Base-by-base conservation (phyloP, 2,888 invertebrate species). In the Ormia ochracea region DNA sequence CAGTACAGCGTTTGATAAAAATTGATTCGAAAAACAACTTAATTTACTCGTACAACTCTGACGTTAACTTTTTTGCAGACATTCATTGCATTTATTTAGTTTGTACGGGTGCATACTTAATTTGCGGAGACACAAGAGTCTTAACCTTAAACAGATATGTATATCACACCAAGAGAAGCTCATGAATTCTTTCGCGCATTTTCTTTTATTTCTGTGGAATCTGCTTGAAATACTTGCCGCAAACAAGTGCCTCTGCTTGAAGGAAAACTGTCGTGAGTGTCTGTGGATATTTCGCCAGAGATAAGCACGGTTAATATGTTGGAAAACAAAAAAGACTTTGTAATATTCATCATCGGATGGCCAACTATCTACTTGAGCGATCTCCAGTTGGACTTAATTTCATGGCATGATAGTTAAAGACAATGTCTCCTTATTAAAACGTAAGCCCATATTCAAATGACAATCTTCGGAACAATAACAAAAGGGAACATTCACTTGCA, bases 341-440 rank as follows among this genome's bases (percentile, higher is more conserved):
- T 74, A 58, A 84, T 73, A 17, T n/a, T 50, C 66, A 66, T 73
- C 72, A 80, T 21, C 54, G 56, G 63, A 72, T 83, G 82, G 81
- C 81, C 12, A 43, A 54, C 31, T 50, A 50, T 41, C 58, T 41
- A 17, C 21, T n/a, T n/a, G n/a, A n/a, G n/a, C 23, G 56, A 66
- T 76, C 54, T 43, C 33, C 31, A 73, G 84, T 86, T 87, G 86
- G 86, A 85, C 87, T 87, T 87, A 87, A 87, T 87, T 87, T 87
- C 87, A 87, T 87, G 87, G 85, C 84, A 76, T 48, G 76, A 68
- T 80, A 76, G 63, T 76, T 28, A 41, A 74, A 63, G 43, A 68
- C 54, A 78, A 75, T 72, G 76, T 63, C 23, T 68, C 41, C 21
- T 65, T 68, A 74, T 65, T 28, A 58, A 56, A 66, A 75, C 19